phyloP scores from a whole-genome alignment of 2,888 invertebrate species.

The Bombylius major region DNA sequence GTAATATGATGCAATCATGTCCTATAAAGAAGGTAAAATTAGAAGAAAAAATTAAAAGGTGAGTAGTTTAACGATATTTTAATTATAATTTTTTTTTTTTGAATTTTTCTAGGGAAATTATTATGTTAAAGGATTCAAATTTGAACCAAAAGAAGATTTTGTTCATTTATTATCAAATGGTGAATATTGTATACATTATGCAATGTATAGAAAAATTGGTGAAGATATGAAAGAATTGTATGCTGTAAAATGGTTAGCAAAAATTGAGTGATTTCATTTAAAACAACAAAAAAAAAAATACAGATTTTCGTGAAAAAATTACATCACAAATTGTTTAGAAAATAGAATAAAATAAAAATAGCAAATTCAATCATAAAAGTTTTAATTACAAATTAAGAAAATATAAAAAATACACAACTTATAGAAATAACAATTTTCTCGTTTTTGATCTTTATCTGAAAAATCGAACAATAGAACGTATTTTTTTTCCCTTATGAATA shows the following conservation, averaged over 20 bases:
- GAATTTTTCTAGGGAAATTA: constrained; percentile 1
- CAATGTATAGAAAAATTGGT: background rate
- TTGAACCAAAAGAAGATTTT: constrained; percentile 2
- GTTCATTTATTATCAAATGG: constrained; percentile 2
- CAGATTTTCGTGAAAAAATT: no score
- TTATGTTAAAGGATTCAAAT: constrained; percentile 2
- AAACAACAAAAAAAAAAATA: no score
- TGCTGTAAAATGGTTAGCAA: background rate
- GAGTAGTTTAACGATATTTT: background rate
- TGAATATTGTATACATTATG: background rate
- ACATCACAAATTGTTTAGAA: no score
- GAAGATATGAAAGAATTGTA: background rate
- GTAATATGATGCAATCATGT: constrained; percentile 10
- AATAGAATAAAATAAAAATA: no score
- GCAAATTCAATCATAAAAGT: no score
- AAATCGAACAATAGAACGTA: no score
- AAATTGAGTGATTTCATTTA: background rate
- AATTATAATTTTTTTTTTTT: background rate
- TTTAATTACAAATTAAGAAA: no score
- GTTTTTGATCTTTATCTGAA: no score
- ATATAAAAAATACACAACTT: no score
- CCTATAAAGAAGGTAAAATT: constrained; percentile 10
- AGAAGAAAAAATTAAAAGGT: background rate
- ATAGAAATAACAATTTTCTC: no score
- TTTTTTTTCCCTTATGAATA: no score